Conservation (phyloP, 2,797 vertebrate species). For the Esox lucius region DNA sequence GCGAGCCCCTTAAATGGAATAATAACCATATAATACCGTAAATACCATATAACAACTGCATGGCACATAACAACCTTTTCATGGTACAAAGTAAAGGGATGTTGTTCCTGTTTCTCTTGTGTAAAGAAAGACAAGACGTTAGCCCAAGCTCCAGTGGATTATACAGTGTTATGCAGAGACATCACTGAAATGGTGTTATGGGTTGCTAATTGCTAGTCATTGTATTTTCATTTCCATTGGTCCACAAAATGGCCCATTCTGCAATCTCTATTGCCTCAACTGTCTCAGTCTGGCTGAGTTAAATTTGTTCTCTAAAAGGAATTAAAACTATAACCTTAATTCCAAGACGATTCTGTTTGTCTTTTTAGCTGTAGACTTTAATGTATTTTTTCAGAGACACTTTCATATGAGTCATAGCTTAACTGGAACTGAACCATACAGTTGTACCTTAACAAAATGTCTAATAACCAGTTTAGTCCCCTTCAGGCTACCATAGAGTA, state of each 20-base stretch:
- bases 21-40: background rate
- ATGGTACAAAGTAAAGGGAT: background rate
- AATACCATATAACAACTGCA: background rate
- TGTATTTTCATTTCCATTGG: background rate
- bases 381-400: background rate
- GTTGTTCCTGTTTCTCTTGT: background rate
- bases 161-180: background rate
- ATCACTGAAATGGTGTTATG: background rate
- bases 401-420: conserved; percentile 26
- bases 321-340: background rate
- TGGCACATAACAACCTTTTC: too few relatives aligned
- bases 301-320: background rate
- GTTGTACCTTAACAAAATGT: conserved; percentile 17
- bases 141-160: background rate
- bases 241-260: background rate
- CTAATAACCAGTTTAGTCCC: background rate
- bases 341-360: background rate
- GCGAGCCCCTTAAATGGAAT: background rate
- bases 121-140: background rate
- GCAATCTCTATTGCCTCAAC: background rate
- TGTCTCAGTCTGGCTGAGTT: background rate
- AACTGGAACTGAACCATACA: conserved; percentile 19
- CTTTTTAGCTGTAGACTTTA: background rate
- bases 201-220: background rate
- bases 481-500: background rate